These are phyloP conservation scores for Kryphioiulus occultus DNA, from an alignment of 2,888 invertebrate genomes.

Conservation along the genomic window DNA sequence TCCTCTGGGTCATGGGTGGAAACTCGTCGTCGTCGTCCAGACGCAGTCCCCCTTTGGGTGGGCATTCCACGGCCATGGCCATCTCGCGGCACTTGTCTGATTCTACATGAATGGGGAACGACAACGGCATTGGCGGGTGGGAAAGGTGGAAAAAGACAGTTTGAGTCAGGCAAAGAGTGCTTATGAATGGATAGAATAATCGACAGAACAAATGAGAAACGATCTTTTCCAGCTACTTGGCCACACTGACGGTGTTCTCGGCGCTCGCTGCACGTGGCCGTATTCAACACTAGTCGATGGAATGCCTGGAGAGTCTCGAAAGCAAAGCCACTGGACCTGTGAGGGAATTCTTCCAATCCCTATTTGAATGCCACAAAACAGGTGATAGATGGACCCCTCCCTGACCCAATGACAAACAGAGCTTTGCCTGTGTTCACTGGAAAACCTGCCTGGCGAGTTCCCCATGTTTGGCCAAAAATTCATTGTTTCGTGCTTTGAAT, in stretches of 20 bases:
- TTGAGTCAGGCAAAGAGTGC: neutral
- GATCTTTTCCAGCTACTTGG: slow-evolving; percentile 11
- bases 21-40: slow-evolving; percentile 84
- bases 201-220: slow-evolving; percentile 3
- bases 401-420: no score
- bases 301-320: neutral
- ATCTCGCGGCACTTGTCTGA: slow-evolving; percentile 78
- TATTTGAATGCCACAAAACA: no score
- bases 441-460: no score
- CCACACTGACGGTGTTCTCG: neutral
- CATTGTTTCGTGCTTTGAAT: no score
- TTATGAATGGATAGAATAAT: neutral
- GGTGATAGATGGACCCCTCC: no score
- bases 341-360: no score
- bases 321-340: neutral
- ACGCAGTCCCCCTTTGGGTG: slow-evolving; percentile 74
- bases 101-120: slow-evolving; percentile 65
- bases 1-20: slow-evolving; percentile 75
- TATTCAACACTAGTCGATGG: neutral
- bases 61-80: slow-evolving; percentile 71
- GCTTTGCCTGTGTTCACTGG: no score
- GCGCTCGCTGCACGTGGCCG: neutral
- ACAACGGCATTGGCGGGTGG: neutral
- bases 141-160: slow-evolving; percentile 39
- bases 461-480: no score